Percentiles rank a stretch among this genome's conserved stretches.
phyloP scores from a whole-genome alignment of 2,888 invertebrate genomes.

The Iphiclides podalirius region DNA sequence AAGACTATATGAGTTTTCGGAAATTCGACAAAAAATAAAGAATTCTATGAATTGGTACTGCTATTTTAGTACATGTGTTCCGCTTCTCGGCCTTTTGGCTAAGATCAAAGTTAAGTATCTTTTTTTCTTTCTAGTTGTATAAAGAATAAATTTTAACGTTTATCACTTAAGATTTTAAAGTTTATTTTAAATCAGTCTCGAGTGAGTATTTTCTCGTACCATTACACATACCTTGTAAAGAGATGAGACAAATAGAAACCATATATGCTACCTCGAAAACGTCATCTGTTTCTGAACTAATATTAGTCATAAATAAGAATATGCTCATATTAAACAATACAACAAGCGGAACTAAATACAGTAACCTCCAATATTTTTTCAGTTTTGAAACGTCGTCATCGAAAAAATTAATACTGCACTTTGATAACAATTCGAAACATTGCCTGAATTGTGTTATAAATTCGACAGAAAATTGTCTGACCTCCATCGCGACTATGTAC shows the following conservation, averaged over 20 bases:
- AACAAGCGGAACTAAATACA: background rate
- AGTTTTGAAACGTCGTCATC: slow-evolving; percentile 14
- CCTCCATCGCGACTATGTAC: background rate
- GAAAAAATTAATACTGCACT: too few species aligned
- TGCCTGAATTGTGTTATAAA: slow-evolving; percentile 25
- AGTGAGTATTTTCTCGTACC: too few species aligned
- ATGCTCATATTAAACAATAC: background rate
- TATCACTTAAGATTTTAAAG: too few species aligned
- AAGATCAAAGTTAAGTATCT: too few species aligned
- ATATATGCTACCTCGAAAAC: slow-evolving; percentile 8
- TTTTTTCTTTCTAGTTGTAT: too few species aligned
- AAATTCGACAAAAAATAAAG: too few species aligned
- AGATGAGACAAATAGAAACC: slow-evolving; percentile 3
- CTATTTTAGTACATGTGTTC: too few species aligned
- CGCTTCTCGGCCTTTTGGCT: too few species aligned
- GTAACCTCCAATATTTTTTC: slow-evolving; percentile 1
- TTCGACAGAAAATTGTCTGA: slow-evolving; percentile 28
- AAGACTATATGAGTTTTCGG: too few species aligned
- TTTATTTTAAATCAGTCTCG: too few species aligned
- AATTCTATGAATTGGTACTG: too few species aligned
- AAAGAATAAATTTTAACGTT: background rate
- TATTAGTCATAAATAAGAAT: background rate
- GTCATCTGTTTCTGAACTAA: background rate
- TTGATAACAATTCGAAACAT: slow-evolving; percentile 28
- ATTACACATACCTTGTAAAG: slow-evolving; percentile 10